Evolutionary conservation across 64 coral and sea anemone species (phyloP).

Genomic region (Hydrozoanthus tunicans): DNA sequence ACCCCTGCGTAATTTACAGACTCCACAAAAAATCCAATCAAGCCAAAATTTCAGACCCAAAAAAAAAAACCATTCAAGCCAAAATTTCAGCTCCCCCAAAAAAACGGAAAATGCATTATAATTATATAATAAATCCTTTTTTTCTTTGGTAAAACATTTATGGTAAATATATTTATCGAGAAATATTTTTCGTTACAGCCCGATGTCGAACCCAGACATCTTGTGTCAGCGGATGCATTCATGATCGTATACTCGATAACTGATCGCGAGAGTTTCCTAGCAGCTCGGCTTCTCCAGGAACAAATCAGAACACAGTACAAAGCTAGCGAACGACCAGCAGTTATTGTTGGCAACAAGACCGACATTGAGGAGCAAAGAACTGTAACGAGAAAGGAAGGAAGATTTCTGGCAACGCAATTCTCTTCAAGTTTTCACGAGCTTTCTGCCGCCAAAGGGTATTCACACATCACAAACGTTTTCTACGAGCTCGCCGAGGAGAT

Average conservation of each 20-base stretch:
- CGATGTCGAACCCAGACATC: background rate
- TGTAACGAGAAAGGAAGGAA: conserved; percentile 25
- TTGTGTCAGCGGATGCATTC: conserved; percentile 5
- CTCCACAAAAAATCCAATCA: too few relatives aligned
- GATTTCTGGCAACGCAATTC: conserved; percentile 15
- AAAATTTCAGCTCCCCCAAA: too few relatives aligned
- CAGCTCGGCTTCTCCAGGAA: background rate
- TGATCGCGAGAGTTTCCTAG: conserved; percentile 16
- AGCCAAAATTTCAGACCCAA: too few relatives aligned
- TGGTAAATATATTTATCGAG: too few relatives aligned
- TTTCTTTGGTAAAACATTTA: too few relatives aligned
- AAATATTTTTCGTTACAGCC: background rate
- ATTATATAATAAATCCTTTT: too few relatives aligned
- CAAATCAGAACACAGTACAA: background rate
- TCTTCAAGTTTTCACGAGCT: conserved; percentile 24
- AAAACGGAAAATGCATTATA: too few relatives aligned
- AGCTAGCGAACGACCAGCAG: background rate
- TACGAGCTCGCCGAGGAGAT: conserved; percentile 8
- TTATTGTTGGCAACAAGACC: conserved; percentile 11
- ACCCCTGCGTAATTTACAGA: too few relatives aligned
- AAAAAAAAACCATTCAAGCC: too few relatives aligned
- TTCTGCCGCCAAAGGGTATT: conserved; percentile 18
- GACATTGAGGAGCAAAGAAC: conserved; percentile 14
- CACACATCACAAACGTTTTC: conserved; percentile 13
- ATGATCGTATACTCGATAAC: conserved; percentile 31